A percentile compares a stretch with the other conserved stretches of the same genome.
phyloP scores from a whole-genome alignment of 2,797 vertebrate genomes.

The Tenualosa thibaudeaui region DNA sequence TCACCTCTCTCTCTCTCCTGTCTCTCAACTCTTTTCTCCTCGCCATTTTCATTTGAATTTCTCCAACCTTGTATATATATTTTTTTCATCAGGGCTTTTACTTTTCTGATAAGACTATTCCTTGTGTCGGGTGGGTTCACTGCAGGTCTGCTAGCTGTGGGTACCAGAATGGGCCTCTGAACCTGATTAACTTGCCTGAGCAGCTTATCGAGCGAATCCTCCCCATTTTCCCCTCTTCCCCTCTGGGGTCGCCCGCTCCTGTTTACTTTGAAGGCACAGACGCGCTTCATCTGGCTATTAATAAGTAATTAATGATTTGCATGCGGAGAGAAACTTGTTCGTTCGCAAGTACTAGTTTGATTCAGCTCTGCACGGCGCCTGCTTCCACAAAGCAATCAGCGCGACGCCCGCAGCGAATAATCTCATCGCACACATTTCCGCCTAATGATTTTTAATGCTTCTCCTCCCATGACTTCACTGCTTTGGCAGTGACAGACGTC shows the following conservation, averaged over 20 bases:
- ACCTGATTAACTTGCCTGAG: conserved; percentile 48
- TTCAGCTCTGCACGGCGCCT: conserved; percentile 48
- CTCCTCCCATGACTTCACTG: conserved; percentile 48
- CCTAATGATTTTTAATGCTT: conserved; percentile 63
- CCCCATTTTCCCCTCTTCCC: conserved; percentile 34
- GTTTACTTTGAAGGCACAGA: conserved; percentile 66
- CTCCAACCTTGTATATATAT: conserved; percentile 39
- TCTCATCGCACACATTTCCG: conserved; percentile 62
- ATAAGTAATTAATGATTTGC: conserved; percentile 70
- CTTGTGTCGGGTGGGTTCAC: not conserved
- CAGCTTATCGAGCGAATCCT: conserved; percentile 41
- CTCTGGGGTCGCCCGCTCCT: conserved; percentile 48
- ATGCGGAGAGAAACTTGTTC: conserved; percentile 53
- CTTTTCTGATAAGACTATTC: conserved; percentile 31
- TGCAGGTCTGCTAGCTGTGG: conserved; percentile 35
- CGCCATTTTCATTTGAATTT: not conserved
- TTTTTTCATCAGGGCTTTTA: conserved; percentile 26
- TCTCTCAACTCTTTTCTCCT: conserved; percentile 26
- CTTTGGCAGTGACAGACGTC: conserved; percentile 8
- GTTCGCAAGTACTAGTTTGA: conserved; percentile 51
- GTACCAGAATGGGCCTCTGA: conserved; percentile 31
- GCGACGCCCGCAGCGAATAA: conserved; percentile 57
- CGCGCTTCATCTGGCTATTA: conserved; percentile 65
- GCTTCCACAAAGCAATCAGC: conserved; percentile 65
- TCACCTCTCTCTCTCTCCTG: conserved; percentile 15